Conservation (phyloP, 1,140 invertebrate species). For the Drosophila cardini region DNA sequence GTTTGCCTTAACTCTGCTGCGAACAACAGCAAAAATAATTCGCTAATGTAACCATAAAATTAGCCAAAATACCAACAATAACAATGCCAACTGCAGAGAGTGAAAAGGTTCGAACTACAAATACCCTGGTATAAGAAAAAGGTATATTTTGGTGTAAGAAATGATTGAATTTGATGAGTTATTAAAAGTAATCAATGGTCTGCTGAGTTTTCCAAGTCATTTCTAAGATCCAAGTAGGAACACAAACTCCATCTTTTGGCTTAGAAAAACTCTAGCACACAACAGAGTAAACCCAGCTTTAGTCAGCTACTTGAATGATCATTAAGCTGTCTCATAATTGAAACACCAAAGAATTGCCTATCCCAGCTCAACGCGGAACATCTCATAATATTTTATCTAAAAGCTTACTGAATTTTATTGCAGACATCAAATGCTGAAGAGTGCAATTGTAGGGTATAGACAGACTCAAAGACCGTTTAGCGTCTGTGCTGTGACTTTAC, state of each 20-base stretch:
- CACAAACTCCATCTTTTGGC: no score
- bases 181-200: no score
- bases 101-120: not conserved
- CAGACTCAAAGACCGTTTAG: slow-evolving; percentile 3
- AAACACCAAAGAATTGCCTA: not conserved
- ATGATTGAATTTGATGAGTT: no score
- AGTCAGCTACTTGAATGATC: no score
- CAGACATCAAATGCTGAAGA: not conserved
- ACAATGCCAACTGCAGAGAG: slow-evolving; percentile 5
- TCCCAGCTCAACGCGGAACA: not conserved
- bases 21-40: slow-evolving; percentile 72
- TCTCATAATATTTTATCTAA: not conserved
- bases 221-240: no score
- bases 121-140: slow-evolving; percentile 1
- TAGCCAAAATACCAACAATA: slow-evolving; percentile 44
- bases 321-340: no score
- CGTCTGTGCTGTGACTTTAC: slow-evolving; percentile 5
- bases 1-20: slow-evolving; percentile 57
- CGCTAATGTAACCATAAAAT: slow-evolving; percentile 76
- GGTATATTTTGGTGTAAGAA: no score
- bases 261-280: no score
- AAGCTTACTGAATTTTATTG: not conserved
- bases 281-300: no score
- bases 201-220: no score
- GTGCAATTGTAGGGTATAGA: slow-evolving; percentile 12